Evolutionary conservation across 92 coral and sea anemone species (phyloP).

Genomic region (Epizoanthus fatuus): DNA sequence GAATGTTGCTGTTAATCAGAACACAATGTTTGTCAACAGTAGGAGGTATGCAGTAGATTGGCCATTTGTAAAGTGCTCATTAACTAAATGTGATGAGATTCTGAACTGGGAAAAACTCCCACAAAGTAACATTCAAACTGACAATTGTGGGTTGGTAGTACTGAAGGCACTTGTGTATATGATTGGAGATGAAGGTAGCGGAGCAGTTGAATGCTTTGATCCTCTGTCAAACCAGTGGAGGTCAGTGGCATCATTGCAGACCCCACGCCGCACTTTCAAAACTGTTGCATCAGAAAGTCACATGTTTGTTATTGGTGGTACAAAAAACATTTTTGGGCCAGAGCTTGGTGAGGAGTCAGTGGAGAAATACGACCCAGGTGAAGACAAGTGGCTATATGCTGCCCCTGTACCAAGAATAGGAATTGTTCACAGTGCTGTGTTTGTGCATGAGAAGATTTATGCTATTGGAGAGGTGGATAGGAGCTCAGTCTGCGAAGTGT

Average conservation of each 20-base stretch:
- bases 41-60: not conserved
- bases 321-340: not conserved
- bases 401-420: not conserved
- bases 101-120: not conserved
- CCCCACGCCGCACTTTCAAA: not conserved
- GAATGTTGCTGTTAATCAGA: slow-evolving; percentile 1
- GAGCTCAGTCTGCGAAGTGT: not conserved
- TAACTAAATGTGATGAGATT: not conserved
- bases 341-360: not conserved
- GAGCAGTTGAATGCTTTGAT: slow-evolving; percentile 1
- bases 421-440: not conserved
- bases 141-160: not conserved
- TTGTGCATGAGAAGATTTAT: slow-evolving; percentile 3
- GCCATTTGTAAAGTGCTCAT: not conserved
- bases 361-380: not conserved
- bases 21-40: not conserved
- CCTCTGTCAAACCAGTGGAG: not conserved
- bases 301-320: not conserved
- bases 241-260: not conserved
- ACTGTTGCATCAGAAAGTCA: not conserved
- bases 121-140: not conserved
- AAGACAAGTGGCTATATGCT: not conserved
- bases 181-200: not conserved
- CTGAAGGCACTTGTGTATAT: not conserved
- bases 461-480: not conserved